A percentile compares a stretch with the other conserved stretches of the same genome.
Evolutionary conservation across 2,888 invertebrate genomes (phyloP).

Genomic region (Drosophila austrosaltans): DNA sequence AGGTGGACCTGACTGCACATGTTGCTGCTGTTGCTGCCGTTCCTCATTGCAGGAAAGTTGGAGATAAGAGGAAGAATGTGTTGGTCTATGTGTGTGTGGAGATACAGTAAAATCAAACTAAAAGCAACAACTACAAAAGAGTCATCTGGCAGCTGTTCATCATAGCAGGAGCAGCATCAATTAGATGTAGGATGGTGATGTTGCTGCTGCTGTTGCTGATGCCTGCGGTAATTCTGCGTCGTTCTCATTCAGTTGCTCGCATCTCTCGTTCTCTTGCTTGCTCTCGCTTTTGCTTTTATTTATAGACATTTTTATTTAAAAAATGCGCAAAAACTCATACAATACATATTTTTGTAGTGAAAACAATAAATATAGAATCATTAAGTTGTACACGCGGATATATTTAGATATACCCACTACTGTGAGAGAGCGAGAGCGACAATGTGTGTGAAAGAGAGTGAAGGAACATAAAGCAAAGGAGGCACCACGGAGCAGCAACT

Average conservation of each 20-base stretch:
- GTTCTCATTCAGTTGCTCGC: constrained; percentile 17
- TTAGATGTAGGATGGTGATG: not conserved
- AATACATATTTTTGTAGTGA: constrained; percentile 80
- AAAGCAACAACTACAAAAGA: constrained; percentile 10
- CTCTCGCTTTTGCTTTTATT: constrained; percentile 47
- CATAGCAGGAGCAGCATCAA: constrained; percentile 17
- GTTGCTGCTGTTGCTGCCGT: constrained; percentile 28
- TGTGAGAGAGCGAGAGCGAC: constrained; percentile 30
- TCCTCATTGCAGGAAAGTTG: not conserved
- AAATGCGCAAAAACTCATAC: constrained; percentile 80
- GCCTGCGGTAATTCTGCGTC: constrained; percentile 13
- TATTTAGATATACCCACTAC: constrained; percentile 69
- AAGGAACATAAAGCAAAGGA: constrained; percentile 1
- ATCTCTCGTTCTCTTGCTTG: constrained; percentile 23
- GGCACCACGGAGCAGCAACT: constrained; percentile 21
- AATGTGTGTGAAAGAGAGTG: not conserved
- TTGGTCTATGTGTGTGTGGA: not conserved
- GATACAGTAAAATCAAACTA: constrained; percentile 14
- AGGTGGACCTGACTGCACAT: constrained; percentile 50
- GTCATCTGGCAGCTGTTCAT: constrained; percentile 9
- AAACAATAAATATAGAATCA: constrained; percentile 81
- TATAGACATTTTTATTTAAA: constrained; percentile 70
- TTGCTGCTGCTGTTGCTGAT: constrained; percentile 6
- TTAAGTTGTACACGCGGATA: constrained; percentile 80
- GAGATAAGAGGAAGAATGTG: not conserved